These are phyloP conservation scores for Chamaetylas fuelleborni DNA, from an alignment of 2,113 vertebrate species.

Conservation along the genomic window DNA sequence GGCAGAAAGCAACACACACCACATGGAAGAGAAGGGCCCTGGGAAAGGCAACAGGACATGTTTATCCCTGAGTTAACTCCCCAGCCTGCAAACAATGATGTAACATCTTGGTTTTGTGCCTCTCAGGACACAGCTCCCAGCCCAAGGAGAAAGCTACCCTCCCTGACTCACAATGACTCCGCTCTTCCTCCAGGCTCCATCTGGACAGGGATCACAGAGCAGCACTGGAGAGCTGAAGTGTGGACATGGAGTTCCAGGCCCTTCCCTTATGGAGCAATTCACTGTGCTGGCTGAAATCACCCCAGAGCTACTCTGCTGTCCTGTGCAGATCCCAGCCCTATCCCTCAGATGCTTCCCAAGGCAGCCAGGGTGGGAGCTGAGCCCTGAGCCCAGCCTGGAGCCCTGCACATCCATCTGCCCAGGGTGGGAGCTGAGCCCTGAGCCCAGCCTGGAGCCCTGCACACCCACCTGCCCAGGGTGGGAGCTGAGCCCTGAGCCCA, in stretches of 20 bases:
- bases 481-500: too few relatives aligned
- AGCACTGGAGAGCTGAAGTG: neutral
- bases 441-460: too few relatives aligned
- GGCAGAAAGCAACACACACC: neutral
- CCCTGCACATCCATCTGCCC: neutral
- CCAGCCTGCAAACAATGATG: neutral
- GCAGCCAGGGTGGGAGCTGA: fast-evolving
- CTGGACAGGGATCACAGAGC: neutral
- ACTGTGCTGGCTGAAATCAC: neutral
- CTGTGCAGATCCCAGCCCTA: neutral
- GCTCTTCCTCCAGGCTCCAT: slow-evolving; percentile 21
- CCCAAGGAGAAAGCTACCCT: slow-evolving; percentile 28
- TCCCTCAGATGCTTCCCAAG: neutral
- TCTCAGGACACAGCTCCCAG: slow-evolving; percentile 29
- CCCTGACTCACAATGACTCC: neutral
- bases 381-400: neutral
- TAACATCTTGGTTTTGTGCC: slow-evolving; percentile 43
- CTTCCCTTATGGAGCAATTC: neutral
- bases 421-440: too few relatives aligned
- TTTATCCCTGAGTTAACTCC: neutral
- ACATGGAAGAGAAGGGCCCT: neutral
- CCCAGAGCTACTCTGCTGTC: neutral
- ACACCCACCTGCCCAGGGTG: too few relatives aligned
- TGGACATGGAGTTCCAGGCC: neutral
- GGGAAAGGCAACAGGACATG: neutral